phyloP scores from a whole-genome alignment of 2,888 invertebrate genomes.

The Mermis nigrescens region DNA sequence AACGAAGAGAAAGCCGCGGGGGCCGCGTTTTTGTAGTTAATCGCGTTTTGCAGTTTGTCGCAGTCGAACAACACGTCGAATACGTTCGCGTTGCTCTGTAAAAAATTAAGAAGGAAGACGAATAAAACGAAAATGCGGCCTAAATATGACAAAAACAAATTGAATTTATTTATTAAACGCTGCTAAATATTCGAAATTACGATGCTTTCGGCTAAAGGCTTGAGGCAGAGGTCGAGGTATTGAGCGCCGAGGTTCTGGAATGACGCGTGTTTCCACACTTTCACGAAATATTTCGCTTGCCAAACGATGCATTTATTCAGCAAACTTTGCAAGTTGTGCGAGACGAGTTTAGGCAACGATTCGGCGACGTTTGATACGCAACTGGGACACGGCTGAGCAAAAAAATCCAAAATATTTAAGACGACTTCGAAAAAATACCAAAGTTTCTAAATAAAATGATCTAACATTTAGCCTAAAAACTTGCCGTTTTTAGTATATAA shows the following conservation, averaged over 20 bases:
- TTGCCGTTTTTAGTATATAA: too few relatives aligned
- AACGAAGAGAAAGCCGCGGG: not conserved
- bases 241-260: slow-evolving; percentile 67
- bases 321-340: slow-evolving; percentile 66
- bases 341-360: slow-evolving; percentile 61
- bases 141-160: too few relatives aligned
- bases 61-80: slow-evolving; percentile 63
- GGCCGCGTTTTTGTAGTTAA: slow-evolving; percentile 34
- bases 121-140: too few relatives aligned
- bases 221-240: slow-evolving; percentile 28
- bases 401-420: too few relatives aligned
- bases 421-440: too few relatives aligned
- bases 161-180: too few relatives aligned
- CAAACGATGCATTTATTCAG: slow-evolving; percentile 61
- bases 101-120: too few relatives aligned
- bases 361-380: slow-evolving; percentile 70
- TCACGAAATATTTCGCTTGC: slow-evolving; percentile 64
- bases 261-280: slow-evolving; percentile 73
- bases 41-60: slow-evolving; percentile 55
- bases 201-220: slow-evolving; percentile 23
- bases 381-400: slow-evolving; percentile 57
- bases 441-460: too few relatives aligned
- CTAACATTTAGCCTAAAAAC: too few relatives aligned
- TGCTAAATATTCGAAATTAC: too few relatives aligned
- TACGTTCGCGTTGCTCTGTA: slow-evolving; percentile 53